Evolutionary conservation across 2,113 vertebrate genomes (phyloP), one percentile per base, ranked within the genome.

Genomic region (Hyla sarda): DNA sequence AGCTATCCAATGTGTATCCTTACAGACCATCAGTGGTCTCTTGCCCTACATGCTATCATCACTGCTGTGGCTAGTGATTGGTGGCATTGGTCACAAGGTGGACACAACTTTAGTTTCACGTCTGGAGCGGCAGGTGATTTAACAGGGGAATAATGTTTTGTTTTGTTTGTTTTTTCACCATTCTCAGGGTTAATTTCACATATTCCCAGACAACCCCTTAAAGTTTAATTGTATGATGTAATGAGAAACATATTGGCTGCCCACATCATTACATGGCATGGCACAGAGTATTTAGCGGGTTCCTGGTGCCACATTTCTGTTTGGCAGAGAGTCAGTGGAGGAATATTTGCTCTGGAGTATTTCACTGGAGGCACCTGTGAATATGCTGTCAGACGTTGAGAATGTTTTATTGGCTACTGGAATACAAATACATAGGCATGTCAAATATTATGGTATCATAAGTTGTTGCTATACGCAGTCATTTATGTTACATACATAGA

Each of bases 301-400:
- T 16, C 28, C 28, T 7, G 37, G 9, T 77, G 48, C 50, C 47
- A 30, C 19, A 30, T 76, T 30, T 52, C 19, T 52, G 34, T 73
- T 19, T 74, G 72, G 12, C 72, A 74, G 41, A 74, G 41, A 25
- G 37, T 12, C n/a, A 10, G 2, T 45, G 71, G 48, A 2, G 11
- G 52, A 41, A 79, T 58, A 79, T 79, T 79, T 82, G 5, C 74
- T 54, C 28, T 77, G 74, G 74, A 76, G 16, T 9, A 6, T 32
- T 41, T 25, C 37, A 65, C 58, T 79, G 76, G 76, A 41, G 25
- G 54, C 52, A 79, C 54, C 50, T 52, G 21, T 30, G 28, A 34
- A 79, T 30, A 79, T 79, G 10, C 10, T 60, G 16, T 79, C 54
- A 13, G 30, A 34, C 75, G 32, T 21, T 32, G 48, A 34, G 10